Evolutionary conservation across 2,797 vertebrate species (phyloP).

Genomic region (Sphenodon punctatus): DNA sequence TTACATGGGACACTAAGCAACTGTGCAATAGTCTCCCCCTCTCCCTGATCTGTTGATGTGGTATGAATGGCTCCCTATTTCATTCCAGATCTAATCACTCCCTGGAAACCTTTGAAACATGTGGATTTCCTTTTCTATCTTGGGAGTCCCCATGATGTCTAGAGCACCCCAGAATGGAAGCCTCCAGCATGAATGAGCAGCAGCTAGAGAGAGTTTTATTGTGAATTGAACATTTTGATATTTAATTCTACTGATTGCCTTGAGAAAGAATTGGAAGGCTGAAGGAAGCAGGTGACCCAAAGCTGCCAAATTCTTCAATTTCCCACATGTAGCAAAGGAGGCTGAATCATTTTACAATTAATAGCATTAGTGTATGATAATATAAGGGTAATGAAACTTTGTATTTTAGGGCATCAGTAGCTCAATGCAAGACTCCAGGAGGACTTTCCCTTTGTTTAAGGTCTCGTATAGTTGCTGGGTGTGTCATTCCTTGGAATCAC

Average conservation of each 20-base stretch:
- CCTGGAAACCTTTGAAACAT: neutral
- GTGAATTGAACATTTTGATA: neutral
- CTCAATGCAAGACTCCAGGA: neutral
- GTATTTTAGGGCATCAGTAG: neutral
- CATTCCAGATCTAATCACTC: neutral
- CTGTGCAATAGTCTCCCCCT: neutral
- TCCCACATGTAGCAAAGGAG: too few species aligned
- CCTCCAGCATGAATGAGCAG: neutral
- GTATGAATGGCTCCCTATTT: neutral
- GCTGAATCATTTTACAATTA: too few species aligned
- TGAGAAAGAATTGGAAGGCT: neutral
- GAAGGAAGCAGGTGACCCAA: neutral
- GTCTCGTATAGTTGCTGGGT: neutral
- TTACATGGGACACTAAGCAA: neutral
- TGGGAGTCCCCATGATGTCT: neutral
- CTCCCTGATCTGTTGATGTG: neutral
- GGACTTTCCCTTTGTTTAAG: neutral
- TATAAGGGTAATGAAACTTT: neutral
- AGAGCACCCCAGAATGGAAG: neutral
- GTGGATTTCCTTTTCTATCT: neutral
- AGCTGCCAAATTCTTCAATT: neutral
- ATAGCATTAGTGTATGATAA: neutral
- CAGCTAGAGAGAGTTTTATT: neutral
- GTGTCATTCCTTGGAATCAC: accelerated
- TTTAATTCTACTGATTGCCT: neutral